Evolutionary conservation across 2,888 invertebrate species (phyloP).

Genomic region (Ectropis crepuscularia): DNA sequence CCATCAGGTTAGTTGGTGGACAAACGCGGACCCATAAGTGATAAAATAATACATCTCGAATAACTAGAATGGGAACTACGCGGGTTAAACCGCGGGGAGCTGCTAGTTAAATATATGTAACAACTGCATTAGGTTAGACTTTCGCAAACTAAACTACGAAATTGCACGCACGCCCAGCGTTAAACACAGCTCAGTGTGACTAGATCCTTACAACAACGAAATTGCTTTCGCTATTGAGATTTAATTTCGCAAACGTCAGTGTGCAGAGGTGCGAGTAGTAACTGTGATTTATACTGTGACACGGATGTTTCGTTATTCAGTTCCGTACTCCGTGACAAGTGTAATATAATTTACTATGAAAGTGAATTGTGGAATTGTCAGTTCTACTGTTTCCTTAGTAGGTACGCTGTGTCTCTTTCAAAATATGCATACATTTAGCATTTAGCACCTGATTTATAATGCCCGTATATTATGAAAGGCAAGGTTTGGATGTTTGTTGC

Average conservation of each 20-base stretch:
- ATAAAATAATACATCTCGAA: too few relatives aligned
- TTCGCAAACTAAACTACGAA: background rate
- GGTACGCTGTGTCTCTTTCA: too few relatives aligned
- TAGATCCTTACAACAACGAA: slow-evolving; percentile 15
- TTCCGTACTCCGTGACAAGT: slow-evolving; percentile 7
- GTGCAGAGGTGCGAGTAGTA: slow-evolving; percentile 29
- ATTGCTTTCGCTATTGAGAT: slow-evolving; percentile 32
- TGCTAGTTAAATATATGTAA: too few relatives aligned
- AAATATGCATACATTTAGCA: too few relatives aligned
- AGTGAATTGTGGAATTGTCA: background rate
- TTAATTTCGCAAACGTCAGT: slow-evolving; percentile 35
- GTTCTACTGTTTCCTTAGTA: background rate
- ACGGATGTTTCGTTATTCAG: slow-evolving; percentile 9
- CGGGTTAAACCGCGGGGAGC: too few relatives aligned
- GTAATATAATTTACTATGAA: slow-evolving; percentile 2
- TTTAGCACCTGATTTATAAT: too few relatives aligned
- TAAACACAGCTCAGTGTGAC: slow-evolving; percentile 2
- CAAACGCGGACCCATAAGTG: too few relatives aligned
- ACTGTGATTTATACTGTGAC: slow-evolving; percentile 28
- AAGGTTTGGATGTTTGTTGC: too few relatives aligned
- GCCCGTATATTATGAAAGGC: too few relatives aligned
- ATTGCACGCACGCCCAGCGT: background rate
- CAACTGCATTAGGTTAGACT: too few relatives aligned
- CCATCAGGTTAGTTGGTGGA: too few relatives aligned
- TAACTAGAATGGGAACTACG: too few relatives aligned